Percentiles rank a stretch among this genome's conserved stretches.
These are phyloP conservation scores for Conistra vaccinii DNA, from an alignment of 2,888 invertebrate genomes.

Conservation along the genomic window DNA sequence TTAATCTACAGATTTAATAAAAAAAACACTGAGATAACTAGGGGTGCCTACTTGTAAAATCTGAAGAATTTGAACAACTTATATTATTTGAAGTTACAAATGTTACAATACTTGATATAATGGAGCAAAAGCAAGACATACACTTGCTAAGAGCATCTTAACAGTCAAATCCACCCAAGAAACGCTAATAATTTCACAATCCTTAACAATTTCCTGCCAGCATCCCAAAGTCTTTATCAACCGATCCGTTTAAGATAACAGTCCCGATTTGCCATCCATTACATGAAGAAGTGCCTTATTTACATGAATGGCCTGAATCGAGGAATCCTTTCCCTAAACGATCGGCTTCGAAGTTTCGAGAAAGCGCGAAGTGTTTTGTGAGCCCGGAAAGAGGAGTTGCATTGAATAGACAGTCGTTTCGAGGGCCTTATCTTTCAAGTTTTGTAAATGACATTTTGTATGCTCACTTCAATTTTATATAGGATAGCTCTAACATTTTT, in stretches of 20 bases:
- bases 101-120: no score
- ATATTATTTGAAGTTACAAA: no score
- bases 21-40: no score
- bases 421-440: background rate
- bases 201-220: background rate
- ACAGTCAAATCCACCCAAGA: background rate
- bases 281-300: slow-evolving; percentile 34
- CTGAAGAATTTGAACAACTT: no score
- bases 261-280: slow-evolving; percentile 33
- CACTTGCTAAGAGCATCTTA: no score
- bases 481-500: background rate
- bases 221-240: slow-evolving; percentile 6
- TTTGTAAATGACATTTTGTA: background rate
- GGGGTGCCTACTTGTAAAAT: no score
- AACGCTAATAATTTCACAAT: slow-evolving; percentile 15
- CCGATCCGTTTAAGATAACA: slow-evolving; percentile 35
- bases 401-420: background rate
- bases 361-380: slow-evolving; percentile 18
- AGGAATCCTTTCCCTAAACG: slow-evolving; percentile 15
- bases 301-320: slow-evolving; percentile 16
- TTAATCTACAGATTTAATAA: no score
- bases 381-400: background rate
- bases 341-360: slow-evolving; percentile 10
- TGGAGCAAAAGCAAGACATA: no score
- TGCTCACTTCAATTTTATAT: background rate